phyloP scores from a whole-genome alignment of 2,888 invertebrate genomes.

The Oscheius sp. region DNA sequence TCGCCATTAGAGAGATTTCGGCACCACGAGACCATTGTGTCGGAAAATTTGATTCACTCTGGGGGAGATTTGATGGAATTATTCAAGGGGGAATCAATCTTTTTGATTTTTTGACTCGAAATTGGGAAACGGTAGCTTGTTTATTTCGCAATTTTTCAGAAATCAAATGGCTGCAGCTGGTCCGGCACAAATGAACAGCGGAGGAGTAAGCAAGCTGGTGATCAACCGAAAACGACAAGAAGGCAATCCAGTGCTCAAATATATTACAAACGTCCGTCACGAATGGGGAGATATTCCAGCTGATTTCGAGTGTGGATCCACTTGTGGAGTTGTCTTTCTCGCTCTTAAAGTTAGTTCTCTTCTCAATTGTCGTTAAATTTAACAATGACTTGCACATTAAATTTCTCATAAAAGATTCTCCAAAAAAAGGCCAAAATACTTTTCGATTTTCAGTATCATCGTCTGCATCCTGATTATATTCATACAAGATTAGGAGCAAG shows the following conservation, averaged over 20 bases:
- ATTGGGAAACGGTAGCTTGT: neutral
- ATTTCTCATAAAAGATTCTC: neutral
- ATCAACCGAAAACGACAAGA: slow-evolving; percentile 66
- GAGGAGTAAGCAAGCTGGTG: slow-evolving; percentile 37
- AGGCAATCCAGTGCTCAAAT: slow-evolving; percentile 69
- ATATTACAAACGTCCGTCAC: slow-evolving; percentile 67
- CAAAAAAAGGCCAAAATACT: neutral
- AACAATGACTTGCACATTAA: neutral
- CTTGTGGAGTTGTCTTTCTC: slow-evolving; percentile 64
- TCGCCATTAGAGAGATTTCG: neutral
- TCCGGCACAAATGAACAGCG: neutral
- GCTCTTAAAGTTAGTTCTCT: slow-evolving; percentile 50
- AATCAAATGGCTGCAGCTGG: neutral
- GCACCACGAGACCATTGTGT: neutral
- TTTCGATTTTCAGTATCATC: slow-evolving; percentile 58
- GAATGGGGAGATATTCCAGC: slow-evolving; percentile 62
- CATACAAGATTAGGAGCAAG: slow-evolving; percentile 60
- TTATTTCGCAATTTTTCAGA: neutral
- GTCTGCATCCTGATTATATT: slow-evolving; percentile 66
- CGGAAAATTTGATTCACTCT: neutral
- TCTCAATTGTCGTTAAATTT: neutral
- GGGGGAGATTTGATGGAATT: too few relatives aligned
- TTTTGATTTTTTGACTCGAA: too few relatives aligned
- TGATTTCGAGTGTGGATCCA: slow-evolving; percentile 64
- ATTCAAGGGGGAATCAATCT: too few relatives aligned